Conservation (phyloP, 2,797 vertebrate species). For the Clamator glandarius region DNA sequence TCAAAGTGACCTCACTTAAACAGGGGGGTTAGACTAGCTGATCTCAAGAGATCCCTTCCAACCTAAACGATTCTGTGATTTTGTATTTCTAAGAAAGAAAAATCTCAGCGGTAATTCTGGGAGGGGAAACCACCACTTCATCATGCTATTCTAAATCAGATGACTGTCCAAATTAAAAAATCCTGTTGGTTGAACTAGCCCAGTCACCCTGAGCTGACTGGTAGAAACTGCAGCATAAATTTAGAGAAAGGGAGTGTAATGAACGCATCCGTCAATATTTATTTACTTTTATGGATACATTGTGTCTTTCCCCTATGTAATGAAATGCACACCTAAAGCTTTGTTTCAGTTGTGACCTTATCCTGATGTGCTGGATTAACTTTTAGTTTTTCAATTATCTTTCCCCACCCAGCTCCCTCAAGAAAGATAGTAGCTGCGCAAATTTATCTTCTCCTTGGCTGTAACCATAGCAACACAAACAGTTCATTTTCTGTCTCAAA, state of each 20-base stretch:
- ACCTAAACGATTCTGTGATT: neutral
- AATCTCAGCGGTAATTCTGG: neutral
- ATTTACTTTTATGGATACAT: neutral
- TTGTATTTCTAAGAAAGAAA: neutral
- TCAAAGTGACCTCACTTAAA: neutral
- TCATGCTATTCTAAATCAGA: neutral
- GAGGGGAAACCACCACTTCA: neutral
- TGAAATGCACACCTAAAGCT: neutral
- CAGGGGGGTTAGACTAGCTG: neutral
- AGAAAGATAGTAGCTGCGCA: slow-evolving; percentile 63
- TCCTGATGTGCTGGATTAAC: neutral
- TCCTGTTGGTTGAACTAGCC: neutral
- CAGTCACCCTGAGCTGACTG: neutral
- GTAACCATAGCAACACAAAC: slow-evolving; percentile 78
- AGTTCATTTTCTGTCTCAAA: slow-evolving; percentile 77
- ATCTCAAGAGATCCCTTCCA: neutral
- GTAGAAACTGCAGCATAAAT: neutral
- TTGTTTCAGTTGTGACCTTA: slow-evolving; percentile 12
- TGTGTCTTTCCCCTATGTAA: neutral
- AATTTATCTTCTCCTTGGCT: slow-evolving; percentile 59
- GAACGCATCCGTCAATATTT: neutral
- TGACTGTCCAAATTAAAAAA: neutral
- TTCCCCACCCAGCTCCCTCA: neutral
- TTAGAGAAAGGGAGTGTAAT: neutral
- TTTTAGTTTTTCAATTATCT: slow-evolving; percentile 42